A percentile compares a stretch with the other conserved stretches of the same genome.
Conservation (phyloP, 1,140 invertebrate genomes). For the Sycophaga agraensis region DNA sequence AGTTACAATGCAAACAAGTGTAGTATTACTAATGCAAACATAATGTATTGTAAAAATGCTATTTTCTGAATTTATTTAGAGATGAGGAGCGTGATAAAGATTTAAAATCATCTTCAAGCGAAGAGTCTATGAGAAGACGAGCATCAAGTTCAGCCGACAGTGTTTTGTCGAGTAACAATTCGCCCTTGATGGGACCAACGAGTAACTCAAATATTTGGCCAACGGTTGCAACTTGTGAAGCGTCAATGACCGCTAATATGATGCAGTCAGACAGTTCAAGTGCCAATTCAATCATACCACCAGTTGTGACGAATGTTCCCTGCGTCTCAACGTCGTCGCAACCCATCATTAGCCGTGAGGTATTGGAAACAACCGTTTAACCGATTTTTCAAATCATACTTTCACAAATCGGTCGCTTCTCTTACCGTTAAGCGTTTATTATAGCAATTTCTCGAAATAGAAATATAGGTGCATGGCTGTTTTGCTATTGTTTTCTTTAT, state of each 20-base stretch:
- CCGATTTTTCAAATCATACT: constrained; percentile 13
- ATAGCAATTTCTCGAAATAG: constrained; percentile 25
- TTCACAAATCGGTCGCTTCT: constrained; percentile 29
- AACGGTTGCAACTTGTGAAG: constrained; percentile 41
- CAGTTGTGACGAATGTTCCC: constrained; percentile 44
- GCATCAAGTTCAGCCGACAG: constrained; percentile 66
- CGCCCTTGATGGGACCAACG: constrained; percentile 49
- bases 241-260: constrained; percentile 38
- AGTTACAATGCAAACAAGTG: background rate
- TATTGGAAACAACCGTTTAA: constrained; percentile 66
- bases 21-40: background rate
- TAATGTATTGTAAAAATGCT: background rate
- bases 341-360: constrained; percentile 62
- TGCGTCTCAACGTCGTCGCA: constrained; percentile 48
- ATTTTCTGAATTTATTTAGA: constrained; percentile 42
- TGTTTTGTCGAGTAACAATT: constrained; percentile 59
- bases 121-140: constrained; percentile 64
- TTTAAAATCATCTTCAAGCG: constrained; percentile 63
- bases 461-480: constrained; percentile 48
- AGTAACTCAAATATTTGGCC: constrained; percentile 49
- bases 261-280: constrained; percentile 44
- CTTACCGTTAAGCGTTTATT: constrained; percentile 12
- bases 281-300: constrained; percentile 40
- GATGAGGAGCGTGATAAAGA: constrained; percentile 67
- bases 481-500: constrained; percentile 34